Evolutionary conservation across 2,888 invertebrate genomes (phyloP).

Genomic region (Euzetes globulus): DNA sequence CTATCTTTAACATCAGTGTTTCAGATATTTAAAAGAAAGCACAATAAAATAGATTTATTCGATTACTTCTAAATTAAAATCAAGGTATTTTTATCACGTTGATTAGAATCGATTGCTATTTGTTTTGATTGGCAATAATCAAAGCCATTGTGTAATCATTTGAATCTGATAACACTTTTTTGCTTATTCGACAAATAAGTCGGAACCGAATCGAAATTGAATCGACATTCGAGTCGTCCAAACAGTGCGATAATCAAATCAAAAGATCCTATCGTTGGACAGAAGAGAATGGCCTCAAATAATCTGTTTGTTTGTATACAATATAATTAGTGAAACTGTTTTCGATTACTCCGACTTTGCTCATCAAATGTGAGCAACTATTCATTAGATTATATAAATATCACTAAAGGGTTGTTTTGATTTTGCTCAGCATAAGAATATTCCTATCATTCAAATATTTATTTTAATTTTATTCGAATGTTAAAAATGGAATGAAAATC

Average conservation of each 20-base stretch:
- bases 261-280: neutral
- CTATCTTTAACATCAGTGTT: too few relatives aligned
- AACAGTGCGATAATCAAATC: neutral
- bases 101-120: too few relatives aligned
- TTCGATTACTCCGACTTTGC: neutral
- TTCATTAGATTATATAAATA: neutral
- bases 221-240: neutral
- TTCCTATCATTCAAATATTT: too few relatives aligned
- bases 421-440: neutral
- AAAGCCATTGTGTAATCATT: neutral
- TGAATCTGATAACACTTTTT: neutral
- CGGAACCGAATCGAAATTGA: neutral
- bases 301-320: neutral
- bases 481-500: too few relatives aligned
- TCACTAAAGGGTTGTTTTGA: neutral
- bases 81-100: too few relatives aligned
- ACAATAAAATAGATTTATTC: too few relatives aligned
- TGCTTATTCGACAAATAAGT: slow-evolving; percentile 9
- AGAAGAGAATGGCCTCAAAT: neutral
- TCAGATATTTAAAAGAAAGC: too few relatives aligned
- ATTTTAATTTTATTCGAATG: too few relatives aligned
- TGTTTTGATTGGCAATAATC: too few relatives aligned
- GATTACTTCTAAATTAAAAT: too few relatives aligned
- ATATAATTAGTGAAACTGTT: slow-evolving; percentile 11
- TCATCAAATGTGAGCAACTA: neutral